These are phyloP conservation scores for Aphodius granarius DNA, from an alignment of 2,888 invertebrate species.

Conservation along the genomic window DNA sequence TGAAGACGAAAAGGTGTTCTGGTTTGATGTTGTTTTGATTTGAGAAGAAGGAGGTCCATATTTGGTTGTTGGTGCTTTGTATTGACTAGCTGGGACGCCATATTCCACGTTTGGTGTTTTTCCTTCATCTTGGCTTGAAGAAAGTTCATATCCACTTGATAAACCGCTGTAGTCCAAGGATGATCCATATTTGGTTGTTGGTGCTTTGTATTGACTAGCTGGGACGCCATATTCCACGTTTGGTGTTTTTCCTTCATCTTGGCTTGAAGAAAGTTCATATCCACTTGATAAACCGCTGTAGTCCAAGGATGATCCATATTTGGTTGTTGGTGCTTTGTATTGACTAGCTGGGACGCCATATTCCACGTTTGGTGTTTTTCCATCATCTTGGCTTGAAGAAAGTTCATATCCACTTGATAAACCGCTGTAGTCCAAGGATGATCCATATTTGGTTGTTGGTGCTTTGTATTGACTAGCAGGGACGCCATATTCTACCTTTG, in stretches of 20 bases:
- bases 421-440: neutral
- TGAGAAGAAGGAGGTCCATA: slow-evolving; percentile 12
- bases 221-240: neutral
- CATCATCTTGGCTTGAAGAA: neutral
- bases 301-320: neutral
- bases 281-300: slow-evolving; percentile 1
- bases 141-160: slow-evolving; percentile 2
- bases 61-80: neutral
- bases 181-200: slow-evolving; percentile 8
- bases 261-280: neutral
- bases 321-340: neutral
- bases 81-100: neutral
- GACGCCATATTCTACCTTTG: neutral
- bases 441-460: slow-evolving; percentile 8
- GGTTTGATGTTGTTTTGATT: neutral
- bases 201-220: neutral
- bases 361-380: neutral
- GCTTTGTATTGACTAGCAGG: slow-evolving; percentile 2
- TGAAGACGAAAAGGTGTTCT: neutral
- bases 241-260: neutral
- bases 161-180: neutral
- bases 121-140: neutral
- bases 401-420: neutral
- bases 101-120: neutral
- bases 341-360: neutral